Base-by-base conservation (phyloP, 2,888 invertebrate genomes). In the Rhopalosiphum nymphaeae region DNA sequence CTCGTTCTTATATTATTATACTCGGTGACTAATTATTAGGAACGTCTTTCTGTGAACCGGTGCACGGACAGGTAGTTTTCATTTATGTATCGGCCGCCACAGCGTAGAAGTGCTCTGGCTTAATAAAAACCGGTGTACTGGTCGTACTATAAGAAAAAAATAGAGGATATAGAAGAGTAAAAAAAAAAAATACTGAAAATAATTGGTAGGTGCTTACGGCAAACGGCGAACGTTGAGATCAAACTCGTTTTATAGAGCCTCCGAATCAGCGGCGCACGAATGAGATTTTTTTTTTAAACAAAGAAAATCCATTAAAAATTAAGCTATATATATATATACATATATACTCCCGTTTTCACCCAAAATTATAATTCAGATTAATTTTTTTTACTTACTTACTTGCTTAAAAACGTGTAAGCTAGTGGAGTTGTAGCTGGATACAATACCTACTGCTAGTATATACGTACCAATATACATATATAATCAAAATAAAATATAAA, bases 181-280 rank as follows among this genome's bases (percentile, higher is more conserved):
- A 44, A 42, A 29, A 11, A 57, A 85, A 89, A 86, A 90, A 94
- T 91, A 91, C 94, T 86, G 90, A 94, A 94, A 94, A 94, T 94
- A 94, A 94, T 94, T 94, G 94, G 94, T 94, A 91, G 94, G 94
- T 94, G 94, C 94, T 94, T 94, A 94, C 94, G 94, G 94, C 94
- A 94, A 94, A 94, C 94, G 78, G 36, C 78, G 90, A 93, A 90
- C 61, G 90, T 61, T 49, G 94, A 94, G 94, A 94, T 94, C 94
- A 94, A 94, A 94, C 94, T 91, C 78, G 94, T 94, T 94, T 90
- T 89, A 53, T 53, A 11, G 21, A 94, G 94, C 94, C 90, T 94
- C 91, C 94, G 94, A 94, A 67, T 92, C 88, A 67, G 67, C 92
- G 92, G 92, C 88, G 49, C 67, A 92, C 92, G 92, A 92, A 93